Base-by-base conservation (phyloP, 2,113 vertebrate genomes). In the Gadus macrocephalus region DNA sequence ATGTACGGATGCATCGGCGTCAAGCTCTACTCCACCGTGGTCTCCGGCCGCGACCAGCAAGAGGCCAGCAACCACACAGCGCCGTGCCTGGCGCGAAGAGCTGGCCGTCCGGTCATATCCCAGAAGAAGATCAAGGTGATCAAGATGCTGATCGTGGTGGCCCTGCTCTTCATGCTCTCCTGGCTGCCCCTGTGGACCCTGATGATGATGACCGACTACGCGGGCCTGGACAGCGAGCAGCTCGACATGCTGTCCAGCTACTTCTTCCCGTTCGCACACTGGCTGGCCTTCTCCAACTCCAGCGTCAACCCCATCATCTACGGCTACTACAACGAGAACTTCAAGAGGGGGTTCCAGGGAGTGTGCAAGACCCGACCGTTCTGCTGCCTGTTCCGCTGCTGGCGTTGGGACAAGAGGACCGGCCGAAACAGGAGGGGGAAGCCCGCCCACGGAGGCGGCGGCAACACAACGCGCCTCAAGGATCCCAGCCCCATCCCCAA, bases 231-330 rank as follows among this genome's bases (percentile, higher is more conserved):
- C 17, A 80, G 82, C 3, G 83, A 91, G 3, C 81, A 90, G 67
- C 61, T 93, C 16, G 90, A 92, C 60, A 73, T 93, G 1, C 80
- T 94, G 25, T 88, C 90, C 0, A 86, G 91, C 61, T 94, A 93
- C 61, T 79, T 93, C 53, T 94, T 93, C 58, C 92, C 93, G 0
- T 93, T 93, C 4, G 88, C 93, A 1, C 92, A 93, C 69, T 94
- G 92, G 93, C 83, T 93, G n/a, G 92, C 93, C 19, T 94, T 94
- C 77, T 89, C 92, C 4, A 94, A 94, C 83, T 92, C 92, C 22
- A 91, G 92, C 1, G 59, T 94, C 67, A 94, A 94, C 81, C 92
- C 93, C 35, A 91, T 94, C 64, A 93, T 94, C 71, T 94, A 93
- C 0, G 92, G 92, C 31, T 94, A 93, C 85, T 94, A 91, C 83